These are phyloP conservation scores for Reinhardtius hippoglossoides DNA, from an alignment of 2,113 vertebrate genomes.

Conservation along the genomic window DNA sequence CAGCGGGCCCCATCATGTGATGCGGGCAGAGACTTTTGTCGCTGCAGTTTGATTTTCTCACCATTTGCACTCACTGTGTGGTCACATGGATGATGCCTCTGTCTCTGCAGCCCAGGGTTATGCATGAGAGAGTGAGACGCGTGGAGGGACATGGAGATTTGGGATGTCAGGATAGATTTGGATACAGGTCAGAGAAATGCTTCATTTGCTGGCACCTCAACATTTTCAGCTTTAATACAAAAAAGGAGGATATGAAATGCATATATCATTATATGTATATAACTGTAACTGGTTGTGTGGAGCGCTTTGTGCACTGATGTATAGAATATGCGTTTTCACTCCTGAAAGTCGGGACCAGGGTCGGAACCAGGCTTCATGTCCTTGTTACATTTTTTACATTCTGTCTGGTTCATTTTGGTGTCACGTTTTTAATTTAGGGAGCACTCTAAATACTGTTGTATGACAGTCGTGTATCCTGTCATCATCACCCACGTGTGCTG, in stretches of 20 bases:
- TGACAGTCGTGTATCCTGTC: too few species aligned
- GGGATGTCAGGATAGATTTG: slow-evolving; percentile 44
- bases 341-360: too few species aligned
- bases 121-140: slow-evolving; percentile 26
- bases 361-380: too few species aligned
- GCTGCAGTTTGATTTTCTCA: slow-evolving; percentile 5
- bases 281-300: neutral
- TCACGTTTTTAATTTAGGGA: too few species aligned
- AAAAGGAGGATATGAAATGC: neutral
- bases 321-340: too few species aligned
- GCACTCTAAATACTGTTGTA: too few species aligned
- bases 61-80: slow-evolving; percentile 18
- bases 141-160: slow-evolving; percentile 37
- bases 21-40: neutral
- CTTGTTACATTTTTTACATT: too few species aligned
- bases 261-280: neutral
- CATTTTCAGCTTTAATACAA: slow-evolving; percentile 16
- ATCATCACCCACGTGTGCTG: too few species aligned
- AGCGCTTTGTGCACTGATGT: neutral
- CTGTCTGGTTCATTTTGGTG: too few species aligned
- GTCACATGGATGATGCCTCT: slow-evolving; percentile 10
- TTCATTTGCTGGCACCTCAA: slow-evolving; percentile 19
- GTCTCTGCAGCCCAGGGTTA: slow-evolving; percentile 33
- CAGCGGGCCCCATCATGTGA: neutral
- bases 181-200: slow-evolving; percentile 29